Base-by-base conservation (phyloP, 1,140 invertebrate species). In the Ruditapes philippinarum region DNA sequence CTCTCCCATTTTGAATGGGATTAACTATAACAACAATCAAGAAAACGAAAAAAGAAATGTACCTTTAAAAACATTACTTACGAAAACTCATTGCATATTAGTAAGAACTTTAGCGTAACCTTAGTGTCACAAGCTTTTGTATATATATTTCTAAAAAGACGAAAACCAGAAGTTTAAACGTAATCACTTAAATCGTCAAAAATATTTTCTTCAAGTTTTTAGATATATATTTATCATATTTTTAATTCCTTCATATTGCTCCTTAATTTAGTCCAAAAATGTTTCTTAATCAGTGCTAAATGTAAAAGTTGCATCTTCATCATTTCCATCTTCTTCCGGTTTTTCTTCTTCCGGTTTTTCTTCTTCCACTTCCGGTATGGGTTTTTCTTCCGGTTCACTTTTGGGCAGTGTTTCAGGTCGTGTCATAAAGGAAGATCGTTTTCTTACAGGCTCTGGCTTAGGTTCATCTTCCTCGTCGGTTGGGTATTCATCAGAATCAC, bases 1-100 rank as follows among this genome's bases (percentile, higher is more conserved):
- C 81, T 83, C 28, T 65, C 79, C 74, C 79, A 62, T 81, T 81
- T 65, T 45, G 28, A 81, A 81, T 57, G 54, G 79, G 96, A 98
- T 42, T 3, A 33, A 80, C 36, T 9, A 17, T 25, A 54, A 45
- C 28, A 54, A 78, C 51, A 45, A 40, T 74, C 40, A 42, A 38
- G 28, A 14, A 45, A 45, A 45, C 42, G 42, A 45, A 45, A 45
- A n/a, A n/a, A n/a, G n/a, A n/a, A n/a, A n/a, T n/a, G n/a, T n/a
- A n/a, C n/a, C n/a, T n/a, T n/a, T n/a, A n/a, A n/a, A n/a, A n/a
- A n/a, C n/a, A n/a, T n/a, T n/a, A n/a, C n/a, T n/a, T n/a, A n/a
- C n/a, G n/a, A n/a, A n/a, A n/a, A n/a, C n/a, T n/a, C n/a, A n/a
- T n/a, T n/a, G n/a, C n/a, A n/a, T n/a, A n/a, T n/a, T n/a, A n/a